Percentiles rank a stretch among this genome's conserved stretches.
Conservation (phyloP, 2,113 vertebrate genomes). For the Corythornis cristatus region DNA sequence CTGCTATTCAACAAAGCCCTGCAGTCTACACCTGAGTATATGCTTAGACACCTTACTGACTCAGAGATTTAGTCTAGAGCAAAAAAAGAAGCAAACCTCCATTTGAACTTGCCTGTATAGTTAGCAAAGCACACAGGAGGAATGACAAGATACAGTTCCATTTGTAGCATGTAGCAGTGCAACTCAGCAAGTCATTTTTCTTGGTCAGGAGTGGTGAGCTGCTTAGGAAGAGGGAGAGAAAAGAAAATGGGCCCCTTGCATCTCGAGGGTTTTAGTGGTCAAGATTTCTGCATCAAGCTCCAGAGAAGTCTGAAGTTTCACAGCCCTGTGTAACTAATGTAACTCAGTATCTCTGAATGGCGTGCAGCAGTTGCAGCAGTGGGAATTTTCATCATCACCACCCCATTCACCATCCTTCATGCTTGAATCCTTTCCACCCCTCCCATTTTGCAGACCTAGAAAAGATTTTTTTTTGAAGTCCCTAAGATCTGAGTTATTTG, state of each 20-base stretch:
- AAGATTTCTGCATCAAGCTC: background rate
- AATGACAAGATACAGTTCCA: background rate
- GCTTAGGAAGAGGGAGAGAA: background rate
- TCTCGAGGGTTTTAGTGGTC: background rate
- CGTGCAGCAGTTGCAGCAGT: background rate
- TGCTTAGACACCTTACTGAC: background rate
- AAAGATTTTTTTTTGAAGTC: background rate
- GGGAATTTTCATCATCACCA: background rate
- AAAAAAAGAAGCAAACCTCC: background rate
- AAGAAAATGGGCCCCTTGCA: background rate
- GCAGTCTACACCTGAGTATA: background rate
- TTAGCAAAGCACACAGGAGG: background rate
- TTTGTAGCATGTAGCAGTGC: background rate
- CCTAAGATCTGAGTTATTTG: background rate
- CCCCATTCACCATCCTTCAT: background rate
- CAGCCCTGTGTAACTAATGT: rapidly evolving
- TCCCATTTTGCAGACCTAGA: background rate
- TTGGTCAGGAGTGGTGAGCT: background rate
- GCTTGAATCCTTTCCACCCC: background rate
- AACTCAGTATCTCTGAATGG: background rate
- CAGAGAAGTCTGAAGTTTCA: background rate
- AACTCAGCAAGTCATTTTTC: background rate
- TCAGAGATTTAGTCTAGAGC: background rate
- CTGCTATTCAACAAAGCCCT: background rate
- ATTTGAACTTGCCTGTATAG: background rate